These are phyloP conservation scores for Callimorpha dominula DNA, from an alignment of 2,888 invertebrate species.

Conservation along the genomic window DNA sequence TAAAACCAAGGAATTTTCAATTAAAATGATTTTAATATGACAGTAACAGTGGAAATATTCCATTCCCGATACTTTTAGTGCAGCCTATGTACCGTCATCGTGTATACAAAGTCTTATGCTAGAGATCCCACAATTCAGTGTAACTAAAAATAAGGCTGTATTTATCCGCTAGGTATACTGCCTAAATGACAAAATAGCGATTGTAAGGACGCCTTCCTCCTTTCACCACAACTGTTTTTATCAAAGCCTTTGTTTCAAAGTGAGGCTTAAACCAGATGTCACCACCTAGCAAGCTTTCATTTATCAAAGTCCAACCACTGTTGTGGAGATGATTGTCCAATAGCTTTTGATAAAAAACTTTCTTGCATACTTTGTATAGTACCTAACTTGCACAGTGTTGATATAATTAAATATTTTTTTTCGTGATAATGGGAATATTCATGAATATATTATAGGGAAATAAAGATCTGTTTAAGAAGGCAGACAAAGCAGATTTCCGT, in stretches of 20 bases:
- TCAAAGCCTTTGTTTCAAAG: constrained; percentile 22
- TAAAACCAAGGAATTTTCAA: no score
- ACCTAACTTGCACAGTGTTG: not conserved
- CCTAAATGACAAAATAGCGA: not conserved
- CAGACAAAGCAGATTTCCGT: no score
- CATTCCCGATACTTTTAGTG: no score
- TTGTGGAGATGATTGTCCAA: constrained; percentile 40
- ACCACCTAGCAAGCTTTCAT: constrained; percentile 32
- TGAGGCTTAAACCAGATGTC: constrained; percentile 27
- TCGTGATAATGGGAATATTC: not conserved
- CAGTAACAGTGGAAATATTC: no score
- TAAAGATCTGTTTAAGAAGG: no score
- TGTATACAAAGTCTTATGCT: no score
- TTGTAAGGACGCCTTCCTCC: constrained; percentile 1
- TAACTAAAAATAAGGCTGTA: not conserved
- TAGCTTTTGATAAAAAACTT: constrained; percentile 25
- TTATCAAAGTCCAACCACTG: constrained; percentile 37
- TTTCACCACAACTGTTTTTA: constrained; percentile 1
- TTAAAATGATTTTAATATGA: no score
- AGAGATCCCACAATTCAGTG: no score
- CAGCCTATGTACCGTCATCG: no score
- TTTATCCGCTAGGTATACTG: not conserved
- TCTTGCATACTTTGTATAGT: not conserved
- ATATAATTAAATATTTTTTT: not conserved
- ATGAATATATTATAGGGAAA: no score